Evolutionary conservation across 1,140 invertebrate genomes (phyloP), one percentile per base, ranked within the genome.

Genomic region (Microvelia longipes): DNA sequence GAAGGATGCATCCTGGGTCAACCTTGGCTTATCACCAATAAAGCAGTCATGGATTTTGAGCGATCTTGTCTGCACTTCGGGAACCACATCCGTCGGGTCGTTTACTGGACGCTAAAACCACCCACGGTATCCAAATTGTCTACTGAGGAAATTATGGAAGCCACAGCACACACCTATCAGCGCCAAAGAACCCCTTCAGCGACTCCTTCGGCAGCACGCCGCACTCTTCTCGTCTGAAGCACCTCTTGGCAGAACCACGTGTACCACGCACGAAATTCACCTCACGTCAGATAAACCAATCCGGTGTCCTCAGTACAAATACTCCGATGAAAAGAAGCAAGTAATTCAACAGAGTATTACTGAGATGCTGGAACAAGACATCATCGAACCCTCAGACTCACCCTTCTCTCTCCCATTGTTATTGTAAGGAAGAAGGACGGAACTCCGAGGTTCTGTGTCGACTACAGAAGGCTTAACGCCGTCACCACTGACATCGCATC

Each of bases 401-500:
- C 74, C 79, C 0, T 86, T 82, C 79, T 77, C 14, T 77, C 78
- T 0, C 83, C 81, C 0, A 72, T 83, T 0, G 78, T 85, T 0
- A 67, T 85, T 13, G 79, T 84, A 0, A 75, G 77, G 71, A 87
- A 87, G 70, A 81, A 82, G 35, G 80, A 84, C 69, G 78, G 77
- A 2, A 72, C 71, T 0, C 71, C 73, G 0, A 66, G 82, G 15
- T 82, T 84, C 68, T 83, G 81, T 69, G 71, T 84, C 0, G 81
- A 83, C 72, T 81, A 76, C 67, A 66, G 80, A 13, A 24, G 66
- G 62, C 63, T 85, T 0, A 85, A 85, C 71, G 35, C 68, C 0
- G 72, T 79, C 0, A 83, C 78, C 0, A 73, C 35, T 5, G 35
- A 50, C 19, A 50, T 50, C 5, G 35, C 35, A 5, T 50, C 35